A percentile compares a stretch with the other conserved stretches of the same genome.
phyloP scores from a whole-genome alignment of 2,797 vertebrate species.

The Cuniculus paca region DNA sequence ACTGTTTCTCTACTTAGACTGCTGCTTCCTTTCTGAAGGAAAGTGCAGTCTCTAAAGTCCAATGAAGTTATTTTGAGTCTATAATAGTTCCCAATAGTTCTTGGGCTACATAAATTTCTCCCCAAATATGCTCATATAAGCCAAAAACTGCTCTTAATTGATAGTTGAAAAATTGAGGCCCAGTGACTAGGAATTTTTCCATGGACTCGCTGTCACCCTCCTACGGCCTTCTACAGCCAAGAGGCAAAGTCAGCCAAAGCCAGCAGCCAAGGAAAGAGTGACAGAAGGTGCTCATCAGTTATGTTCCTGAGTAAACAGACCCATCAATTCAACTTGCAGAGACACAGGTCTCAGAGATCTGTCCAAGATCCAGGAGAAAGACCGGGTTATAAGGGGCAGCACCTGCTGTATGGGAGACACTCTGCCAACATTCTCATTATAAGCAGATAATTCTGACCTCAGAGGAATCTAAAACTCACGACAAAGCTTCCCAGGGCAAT shows the following conservation, averaged over 20 bases:
- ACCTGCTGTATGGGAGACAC: neutral
- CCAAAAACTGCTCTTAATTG: neutral
- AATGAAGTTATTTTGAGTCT: neutral
- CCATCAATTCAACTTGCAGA: neutral
- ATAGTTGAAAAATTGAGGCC: neutral
- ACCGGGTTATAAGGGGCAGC: too few species aligned
- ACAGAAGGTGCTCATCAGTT: neutral
- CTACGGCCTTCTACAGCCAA: neutral
- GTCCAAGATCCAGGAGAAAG: neutral
- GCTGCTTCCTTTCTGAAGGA: neutral
- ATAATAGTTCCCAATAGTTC: neutral
- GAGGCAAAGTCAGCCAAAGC: neutral
- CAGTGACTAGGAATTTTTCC: neutral
- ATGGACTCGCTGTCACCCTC: neutral
- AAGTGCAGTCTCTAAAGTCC: fast-evolving
- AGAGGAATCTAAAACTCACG: neutral
- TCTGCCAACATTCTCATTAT: neutral
- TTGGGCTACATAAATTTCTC: neutral
- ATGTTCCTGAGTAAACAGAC: neutral
- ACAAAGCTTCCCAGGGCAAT: neutral
- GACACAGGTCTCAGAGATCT: neutral
- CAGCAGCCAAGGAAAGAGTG: neutral
- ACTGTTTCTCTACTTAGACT: neutral
- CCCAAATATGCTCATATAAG: neutral
- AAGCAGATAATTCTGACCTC: neutral